These are phyloP conservation scores for Epizoanthus fatuus DNA, from an alignment of 92 coral and sea anemone species.

Conservation along the genomic window DNA sequence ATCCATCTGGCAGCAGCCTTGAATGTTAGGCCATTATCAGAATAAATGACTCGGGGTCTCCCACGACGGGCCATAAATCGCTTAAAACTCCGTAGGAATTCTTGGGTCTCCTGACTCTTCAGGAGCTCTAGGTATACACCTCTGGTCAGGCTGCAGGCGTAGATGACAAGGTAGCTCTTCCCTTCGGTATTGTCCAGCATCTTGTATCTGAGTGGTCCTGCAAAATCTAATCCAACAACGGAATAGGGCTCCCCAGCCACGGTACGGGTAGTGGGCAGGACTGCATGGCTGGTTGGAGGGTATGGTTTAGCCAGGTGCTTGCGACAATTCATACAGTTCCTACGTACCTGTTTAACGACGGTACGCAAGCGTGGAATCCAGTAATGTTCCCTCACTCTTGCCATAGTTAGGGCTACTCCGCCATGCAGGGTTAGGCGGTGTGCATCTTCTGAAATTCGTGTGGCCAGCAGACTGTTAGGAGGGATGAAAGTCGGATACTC, in stretches of 20 bases:
- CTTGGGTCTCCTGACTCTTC: slow-evolving; percentile 17
- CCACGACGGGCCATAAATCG: slow-evolving; percentile 27
- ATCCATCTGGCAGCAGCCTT: slow-evolving; percentile 16
- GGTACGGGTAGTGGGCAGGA: neutral
- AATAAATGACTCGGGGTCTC: slow-evolving; percentile 7
- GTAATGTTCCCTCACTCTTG: slow-evolving; percentile 5
- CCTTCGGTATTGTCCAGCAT: slow-evolving; percentile 9
- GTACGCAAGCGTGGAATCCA: slow-evolving; percentile 17
- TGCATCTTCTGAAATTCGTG: slow-evolving; percentile 16
- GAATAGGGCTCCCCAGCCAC: neutral
- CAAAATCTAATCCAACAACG: slow-evolving; percentile 8
- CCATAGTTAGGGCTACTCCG: slow-evolving; percentile 10
- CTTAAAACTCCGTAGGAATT: slow-evolving; percentile 22
- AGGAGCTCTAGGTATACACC: slow-evolving; percentile 7
- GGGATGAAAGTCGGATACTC: slow-evolving; percentile 27
- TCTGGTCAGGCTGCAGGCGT: slow-evolving; percentile 18
- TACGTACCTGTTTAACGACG: slow-evolving; percentile 11
- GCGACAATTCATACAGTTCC: slow-evolving; percentile 11
- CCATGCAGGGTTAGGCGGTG: slow-evolving; percentile 20
- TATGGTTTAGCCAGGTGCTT: neutral
- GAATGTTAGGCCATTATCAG: slow-evolving; percentile 20
- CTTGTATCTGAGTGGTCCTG: slow-evolving; percentile 10
- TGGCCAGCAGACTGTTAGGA: neutral
- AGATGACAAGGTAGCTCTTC: neutral
- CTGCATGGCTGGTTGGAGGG: slow-evolving; percentile 1